Evolutionary conservation across 2,113 vertebrate species (phyloP).

Genomic region (Ochotona princeps): DNA sequence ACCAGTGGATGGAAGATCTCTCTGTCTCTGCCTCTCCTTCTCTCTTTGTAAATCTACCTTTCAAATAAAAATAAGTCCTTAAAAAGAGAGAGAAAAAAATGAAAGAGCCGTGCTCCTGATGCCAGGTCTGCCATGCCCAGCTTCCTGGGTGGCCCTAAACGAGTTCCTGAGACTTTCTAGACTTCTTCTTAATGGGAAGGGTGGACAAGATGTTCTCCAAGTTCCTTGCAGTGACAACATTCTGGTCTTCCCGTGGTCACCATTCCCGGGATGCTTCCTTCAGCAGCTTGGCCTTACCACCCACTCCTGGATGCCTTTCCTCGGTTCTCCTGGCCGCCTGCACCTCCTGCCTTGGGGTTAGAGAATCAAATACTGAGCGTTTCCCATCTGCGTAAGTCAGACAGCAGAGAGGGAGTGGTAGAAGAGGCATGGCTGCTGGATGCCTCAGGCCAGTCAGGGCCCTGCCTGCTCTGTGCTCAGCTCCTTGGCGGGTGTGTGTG

Average conservation of each 20-base stretch:
- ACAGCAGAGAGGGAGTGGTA: neutral
- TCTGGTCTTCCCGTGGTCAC: neutral
- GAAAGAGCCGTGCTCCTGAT: neutral
- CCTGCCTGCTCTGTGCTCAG: neutral
- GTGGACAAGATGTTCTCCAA: neutral
- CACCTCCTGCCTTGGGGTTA: neutral
- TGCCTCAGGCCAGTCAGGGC: accelerated
- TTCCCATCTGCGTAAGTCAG: conserved; percentile 14
- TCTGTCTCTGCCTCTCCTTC: no score
- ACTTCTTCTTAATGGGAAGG: neutral
- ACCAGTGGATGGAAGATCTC: no score
- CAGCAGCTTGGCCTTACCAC: neutral
- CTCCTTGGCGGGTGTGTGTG: neutral
- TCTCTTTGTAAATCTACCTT: no score
- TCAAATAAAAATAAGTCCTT: no score
- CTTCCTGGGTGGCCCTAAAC: neutral
- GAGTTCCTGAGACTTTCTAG: neutral
- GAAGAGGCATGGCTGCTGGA: neutral
- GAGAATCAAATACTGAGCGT: neutral
- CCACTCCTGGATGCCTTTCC: neutral
- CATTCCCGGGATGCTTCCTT: neutral
- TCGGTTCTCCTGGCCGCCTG: neutral
- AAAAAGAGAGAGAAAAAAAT: neutral
- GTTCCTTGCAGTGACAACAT: neutral
- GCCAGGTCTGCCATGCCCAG: neutral